A percentile compares a stretch with the other conserved stretches of the same genome.
Conservation (phyloP, 2,888 invertebrate genomes). For the Teleiodes luculella region DNA sequence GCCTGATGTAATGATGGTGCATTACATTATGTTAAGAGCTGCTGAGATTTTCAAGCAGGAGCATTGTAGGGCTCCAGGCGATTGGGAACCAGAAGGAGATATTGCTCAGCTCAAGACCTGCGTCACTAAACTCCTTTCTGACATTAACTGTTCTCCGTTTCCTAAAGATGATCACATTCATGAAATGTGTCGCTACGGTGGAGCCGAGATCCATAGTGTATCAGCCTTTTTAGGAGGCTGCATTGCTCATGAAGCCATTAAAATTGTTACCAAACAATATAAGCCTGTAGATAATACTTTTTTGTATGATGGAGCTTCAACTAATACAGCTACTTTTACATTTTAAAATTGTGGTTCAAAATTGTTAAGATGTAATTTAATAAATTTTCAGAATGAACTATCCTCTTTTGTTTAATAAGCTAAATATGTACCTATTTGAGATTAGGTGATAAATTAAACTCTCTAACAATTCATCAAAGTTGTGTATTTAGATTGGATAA, state of each 20-base stretch:
- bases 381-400: background rate
- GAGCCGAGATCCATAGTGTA: slow-evolving; percentile 95
- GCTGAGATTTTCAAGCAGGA: slow-evolving; percentile 93
- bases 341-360: slow-evolving; percentile 73
- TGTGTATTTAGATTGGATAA: slow-evolving; percentile 68
- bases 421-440: background rate
- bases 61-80: slow-evolving; percentile 93
- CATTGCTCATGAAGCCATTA: slow-evolving; percentile 97
- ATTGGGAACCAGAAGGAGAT: slow-evolving; percentile 93
- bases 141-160: slow-evolving; percentile 89
- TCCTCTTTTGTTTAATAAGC: background rate
- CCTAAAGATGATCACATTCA: slow-evolving; percentile 96
- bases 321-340: slow-evolving; percentile 89
- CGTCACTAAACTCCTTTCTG: slow-evolving; percentile 85
- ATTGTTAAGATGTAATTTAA: slow-evolving; percentile 6
- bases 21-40: slow-evolving; percentile 94
- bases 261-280: slow-evolving; percentile 96
- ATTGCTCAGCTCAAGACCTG: slow-evolving; percentile 90
- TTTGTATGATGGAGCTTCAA: slow-evolving; percentile 95
- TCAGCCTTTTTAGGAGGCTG: slow-evolving; percentile 95
- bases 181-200: slow-evolving; percentile 97
- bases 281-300: slow-evolving; percentile 97
- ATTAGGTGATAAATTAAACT: slow-evolving; percentile 35
- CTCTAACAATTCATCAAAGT: slow-evolving; percentile 64
- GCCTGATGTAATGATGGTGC: slow-evolving; percentile 91